Conservation (phyloP, 2,797 vertebrate species). For the Stomatorhinus walkeri region DNA sequence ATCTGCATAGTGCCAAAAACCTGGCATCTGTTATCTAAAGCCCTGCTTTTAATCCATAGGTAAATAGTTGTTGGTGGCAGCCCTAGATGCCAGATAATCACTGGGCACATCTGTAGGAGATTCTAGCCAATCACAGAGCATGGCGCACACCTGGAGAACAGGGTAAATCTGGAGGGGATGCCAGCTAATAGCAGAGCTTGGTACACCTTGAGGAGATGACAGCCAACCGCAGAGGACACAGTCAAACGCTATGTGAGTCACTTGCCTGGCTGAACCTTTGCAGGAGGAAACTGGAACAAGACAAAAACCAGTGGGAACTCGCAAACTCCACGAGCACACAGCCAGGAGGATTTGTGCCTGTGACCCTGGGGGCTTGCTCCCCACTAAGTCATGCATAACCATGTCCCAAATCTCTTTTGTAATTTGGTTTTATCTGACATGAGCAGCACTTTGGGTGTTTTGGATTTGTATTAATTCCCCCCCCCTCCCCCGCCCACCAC, state of each 20-base stretch:
- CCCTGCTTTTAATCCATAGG: too few relatives aligned
- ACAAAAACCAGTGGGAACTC: not conserved
- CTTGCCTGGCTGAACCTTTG: not conserved
- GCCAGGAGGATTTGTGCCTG: not conserved
- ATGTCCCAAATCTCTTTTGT: not conserved
- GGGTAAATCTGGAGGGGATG: not conserved
- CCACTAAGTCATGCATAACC: not conserved
- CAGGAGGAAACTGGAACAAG: not conserved
- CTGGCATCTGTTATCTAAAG: too few relatives aligned
- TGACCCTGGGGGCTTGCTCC: not conserved
- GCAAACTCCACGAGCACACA: not conserved
- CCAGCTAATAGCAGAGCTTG: not conserved
- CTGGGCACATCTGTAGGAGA: not conserved
- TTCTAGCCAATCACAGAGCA: not conserved
- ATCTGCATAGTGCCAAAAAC: too few relatives aligned
- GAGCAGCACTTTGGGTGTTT: not conserved
- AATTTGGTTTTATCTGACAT: constrained; percentile 16
- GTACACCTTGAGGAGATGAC: not conserved
- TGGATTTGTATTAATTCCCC: not conserved
- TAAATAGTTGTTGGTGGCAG: too few relatives aligned
- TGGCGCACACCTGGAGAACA: not conserved
- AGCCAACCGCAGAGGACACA: not conserved
- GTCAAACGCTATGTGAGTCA: not conserved
- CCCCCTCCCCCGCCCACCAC: not conserved
- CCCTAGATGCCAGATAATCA: not conserved